Evolutionary conservation across 2,888 invertebrate genomes (phyloP).

Genomic region (Aporophyla nigra): DNA sequence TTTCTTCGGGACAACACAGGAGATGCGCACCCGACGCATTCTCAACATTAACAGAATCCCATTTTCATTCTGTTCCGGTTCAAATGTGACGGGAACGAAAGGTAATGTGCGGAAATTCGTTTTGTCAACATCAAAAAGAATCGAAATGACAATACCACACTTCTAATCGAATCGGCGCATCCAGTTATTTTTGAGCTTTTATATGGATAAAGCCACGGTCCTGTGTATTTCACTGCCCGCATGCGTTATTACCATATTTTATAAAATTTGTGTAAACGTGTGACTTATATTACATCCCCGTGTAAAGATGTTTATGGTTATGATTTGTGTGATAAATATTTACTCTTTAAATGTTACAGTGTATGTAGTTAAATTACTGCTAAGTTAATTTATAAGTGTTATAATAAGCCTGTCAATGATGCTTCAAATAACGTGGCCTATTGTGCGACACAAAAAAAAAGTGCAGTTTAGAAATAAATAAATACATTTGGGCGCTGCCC

Average conservation of each 20-base stretch:
- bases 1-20: too few species aligned
- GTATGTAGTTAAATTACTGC: not conserved
- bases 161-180: too few species aligned
- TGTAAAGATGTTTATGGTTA: not conserved
- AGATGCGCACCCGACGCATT: too few species aligned
- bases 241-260: not conserved
- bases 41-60: too few species aligned
- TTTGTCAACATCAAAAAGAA: too few species aligned
- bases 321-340: not conserved
- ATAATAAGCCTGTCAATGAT: too few species aligned
- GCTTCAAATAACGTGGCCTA: too few species aligned
- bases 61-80: too few species aligned
- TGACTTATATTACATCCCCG: not conserved
- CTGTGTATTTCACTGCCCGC: not conserved
- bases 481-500: not conserved
- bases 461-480: not conserved
- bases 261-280: not conserved
- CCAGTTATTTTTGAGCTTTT: not conserved
- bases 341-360: not conserved
- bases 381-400: not conserved
- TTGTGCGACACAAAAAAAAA: not conserved
- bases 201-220: not conserved
- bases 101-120: too few species aligned
- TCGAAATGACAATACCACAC: too few species aligned
- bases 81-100: too few species aligned